Evolutionary conservation across 2,888 invertebrate genomes (phyloP).

Genomic region (Digitonthophagus gazella): DNA sequence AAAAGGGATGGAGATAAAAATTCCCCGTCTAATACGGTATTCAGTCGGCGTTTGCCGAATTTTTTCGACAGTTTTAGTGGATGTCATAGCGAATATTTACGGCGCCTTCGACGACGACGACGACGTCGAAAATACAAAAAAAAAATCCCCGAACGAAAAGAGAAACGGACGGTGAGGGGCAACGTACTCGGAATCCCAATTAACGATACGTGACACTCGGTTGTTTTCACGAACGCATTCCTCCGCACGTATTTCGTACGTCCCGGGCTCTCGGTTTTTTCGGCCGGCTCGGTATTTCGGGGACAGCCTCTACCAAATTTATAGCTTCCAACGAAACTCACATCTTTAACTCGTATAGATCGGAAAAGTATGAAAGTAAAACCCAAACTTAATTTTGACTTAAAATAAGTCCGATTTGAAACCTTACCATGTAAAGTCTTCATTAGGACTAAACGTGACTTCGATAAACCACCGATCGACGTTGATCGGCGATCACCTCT

Average conservation of each 20-base stretch:
- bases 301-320: neutral
- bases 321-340: neutral
- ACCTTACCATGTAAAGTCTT: neutral
- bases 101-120: neutral
- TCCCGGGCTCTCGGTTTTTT: neutral
- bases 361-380: too few species aligned
- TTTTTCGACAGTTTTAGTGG: conserved; percentile 9
- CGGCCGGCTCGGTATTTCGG: neutral
- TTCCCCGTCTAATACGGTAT: neutral
- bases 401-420: too few species aligned
- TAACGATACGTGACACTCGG: conserved; percentile 11
- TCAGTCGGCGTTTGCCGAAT: neutral
- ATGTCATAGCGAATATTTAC: conserved; percentile 14
- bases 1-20: neutral
- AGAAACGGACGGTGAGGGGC: neutral
- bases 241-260: neutral
- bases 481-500: too few species aligned
- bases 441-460: neutral
- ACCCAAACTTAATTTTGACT: too few species aligned
- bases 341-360: too few species aligned
- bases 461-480: neutral
- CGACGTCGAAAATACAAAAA: neutral
- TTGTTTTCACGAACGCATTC: conserved; percentile 14
- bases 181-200: conserved; percentile 5
- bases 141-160: neutral